A percentile compares a stretch with the other conserved stretches of the same genome.
Conservation (phyloP, 2,797 vertebrate genomes). For the Channallabes apus region DNA sequence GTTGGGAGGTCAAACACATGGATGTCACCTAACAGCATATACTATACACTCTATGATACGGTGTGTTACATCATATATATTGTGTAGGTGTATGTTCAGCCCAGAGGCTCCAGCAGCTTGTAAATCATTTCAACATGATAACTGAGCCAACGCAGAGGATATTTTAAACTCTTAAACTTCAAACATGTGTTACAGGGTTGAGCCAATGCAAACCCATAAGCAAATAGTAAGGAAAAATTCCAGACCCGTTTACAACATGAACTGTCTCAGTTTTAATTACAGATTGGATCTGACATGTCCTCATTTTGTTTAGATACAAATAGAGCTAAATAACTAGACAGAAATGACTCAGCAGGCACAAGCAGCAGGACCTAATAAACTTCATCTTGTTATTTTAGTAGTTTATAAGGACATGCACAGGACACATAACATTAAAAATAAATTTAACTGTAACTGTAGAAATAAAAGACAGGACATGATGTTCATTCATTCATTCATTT, state of each 20-base stretch:
- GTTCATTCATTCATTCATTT: no score
- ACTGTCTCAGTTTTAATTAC: background rate
- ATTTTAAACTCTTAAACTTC: background rate
- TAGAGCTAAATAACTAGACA: no score
- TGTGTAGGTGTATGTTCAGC: background rate
- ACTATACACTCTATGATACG: background rate
- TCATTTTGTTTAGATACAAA: background rate
- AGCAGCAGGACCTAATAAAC: background rate
- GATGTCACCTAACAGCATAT: background rate
- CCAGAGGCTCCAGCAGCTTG: background rate
- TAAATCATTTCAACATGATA: background rate
- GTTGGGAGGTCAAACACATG: background rate
- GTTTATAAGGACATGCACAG: background rate
- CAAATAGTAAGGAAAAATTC: background rate
- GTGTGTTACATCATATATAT: constrained; percentile 5
- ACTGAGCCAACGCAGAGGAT: background rate
- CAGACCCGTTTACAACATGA: background rate
- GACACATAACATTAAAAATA: background rate
- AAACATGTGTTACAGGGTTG: background rate
- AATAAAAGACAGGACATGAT: no score
- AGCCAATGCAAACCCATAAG: background rate
- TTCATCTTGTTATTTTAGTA: background rate
- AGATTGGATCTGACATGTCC: background rate
- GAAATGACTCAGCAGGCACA: background rate
- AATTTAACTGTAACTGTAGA: no score